Conservation (phyloP, 2,113 vertebrate genomes). For the Thinocorus orbignyianus region DNA sequence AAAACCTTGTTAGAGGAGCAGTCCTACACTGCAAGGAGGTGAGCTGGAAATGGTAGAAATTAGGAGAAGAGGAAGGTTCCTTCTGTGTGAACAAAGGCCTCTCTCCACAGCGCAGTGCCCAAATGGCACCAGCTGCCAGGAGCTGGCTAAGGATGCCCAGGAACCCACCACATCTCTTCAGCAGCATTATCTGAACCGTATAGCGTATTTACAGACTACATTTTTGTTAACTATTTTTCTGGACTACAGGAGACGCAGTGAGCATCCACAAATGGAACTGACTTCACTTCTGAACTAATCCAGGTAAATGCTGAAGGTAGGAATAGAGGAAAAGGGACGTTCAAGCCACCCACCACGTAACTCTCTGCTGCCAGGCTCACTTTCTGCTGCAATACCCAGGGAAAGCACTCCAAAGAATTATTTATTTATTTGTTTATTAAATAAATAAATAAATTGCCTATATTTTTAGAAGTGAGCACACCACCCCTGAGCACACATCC, state of each 20-base stretch:
- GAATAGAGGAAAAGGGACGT: neutral
- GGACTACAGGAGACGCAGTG: neutral
- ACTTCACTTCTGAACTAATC: neutral
- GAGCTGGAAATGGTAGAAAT: neutral
- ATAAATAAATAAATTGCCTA: neutral
- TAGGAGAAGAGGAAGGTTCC: neutral
- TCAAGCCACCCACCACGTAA: neutral
- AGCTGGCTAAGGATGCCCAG: neutral
- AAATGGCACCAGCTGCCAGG: neutral
- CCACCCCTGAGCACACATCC: slow-evolving; percentile 3
- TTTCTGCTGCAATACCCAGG: neutral
- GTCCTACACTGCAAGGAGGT: neutral
- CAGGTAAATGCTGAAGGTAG: neutral
- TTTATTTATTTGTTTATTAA: neutral
- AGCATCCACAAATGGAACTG: neutral
- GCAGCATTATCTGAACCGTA: neutral
- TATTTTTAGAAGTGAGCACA: slow-evolving; percentile 24
- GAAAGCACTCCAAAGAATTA: neutral
- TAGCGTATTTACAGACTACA: neutral
- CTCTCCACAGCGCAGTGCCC: neutral
- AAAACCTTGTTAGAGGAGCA: neutral
- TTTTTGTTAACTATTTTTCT: neutral
- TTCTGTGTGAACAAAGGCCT: neutral
- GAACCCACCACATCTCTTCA: neutral
- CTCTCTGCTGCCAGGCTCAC: neutral